These are phyloP conservation scores for Galagoides demidoff DNA, from an alignment of 2,797 vertebrate genomes.

Conservation along the genomic window DNA sequence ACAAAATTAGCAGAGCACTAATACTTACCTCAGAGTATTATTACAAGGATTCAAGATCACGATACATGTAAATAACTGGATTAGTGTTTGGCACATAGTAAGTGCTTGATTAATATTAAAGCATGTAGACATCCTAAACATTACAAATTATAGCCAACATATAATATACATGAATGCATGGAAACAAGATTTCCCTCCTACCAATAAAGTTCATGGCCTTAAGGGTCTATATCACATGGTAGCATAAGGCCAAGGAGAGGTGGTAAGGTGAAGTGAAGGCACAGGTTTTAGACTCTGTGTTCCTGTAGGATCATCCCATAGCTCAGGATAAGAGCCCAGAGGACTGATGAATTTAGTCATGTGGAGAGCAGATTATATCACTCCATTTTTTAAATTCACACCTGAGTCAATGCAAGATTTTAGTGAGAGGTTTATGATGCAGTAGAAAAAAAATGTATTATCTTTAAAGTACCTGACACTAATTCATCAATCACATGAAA, in stretches of 20 bases:
- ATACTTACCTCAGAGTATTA: background rate
- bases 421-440: constrained; percentile 22
- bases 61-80: background rate
- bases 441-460: background rate
- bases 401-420: background rate
- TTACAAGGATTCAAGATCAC: background rate
- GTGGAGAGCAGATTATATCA: background rate
- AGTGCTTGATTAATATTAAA: constrained; percentile 21
- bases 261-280: background rate
- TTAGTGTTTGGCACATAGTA: background rate
- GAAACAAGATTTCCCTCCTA: background rate
- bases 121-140: background rate
- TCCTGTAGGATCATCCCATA: background rate
- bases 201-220: background rate
- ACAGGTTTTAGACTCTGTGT: background rate
- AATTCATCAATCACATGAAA: constrained; percentile 32
- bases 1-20: constrained; percentile 7
- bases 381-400: background rate
- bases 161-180: background rate
- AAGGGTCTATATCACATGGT: background rate
- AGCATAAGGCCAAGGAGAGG: background rate
- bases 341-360: background rate
- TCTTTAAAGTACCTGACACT: constrained; percentile 33
- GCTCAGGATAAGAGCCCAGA: background rate
- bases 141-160: background rate